Evolutionary conservation across 2,113 vertebrate genomes (phyloP), one percentile per base, ranked within the genome.

Genomic region (Varanus komodoensis): DNA sequence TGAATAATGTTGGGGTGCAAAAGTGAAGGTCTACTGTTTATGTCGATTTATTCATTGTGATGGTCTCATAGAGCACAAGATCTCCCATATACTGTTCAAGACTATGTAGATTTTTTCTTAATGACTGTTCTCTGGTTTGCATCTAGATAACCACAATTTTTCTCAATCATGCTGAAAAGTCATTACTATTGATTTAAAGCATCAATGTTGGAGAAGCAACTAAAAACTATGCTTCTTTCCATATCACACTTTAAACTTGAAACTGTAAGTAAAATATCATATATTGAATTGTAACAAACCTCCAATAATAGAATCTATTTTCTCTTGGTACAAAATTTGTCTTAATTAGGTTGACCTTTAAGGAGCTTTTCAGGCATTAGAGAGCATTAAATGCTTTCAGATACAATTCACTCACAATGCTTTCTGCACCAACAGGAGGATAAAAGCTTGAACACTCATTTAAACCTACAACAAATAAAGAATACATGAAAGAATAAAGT

Each of bases 341-440:
- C 94, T 96, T 97, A 96, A 97, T 97, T 95, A 97, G 97, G 87
- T 84, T 97, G 97, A 96, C 97, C 97, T 97, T 97, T 97, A 94
- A 93, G 96, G 93, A 96, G 95, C 93, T 96, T 97, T 95, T 94
- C 90, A 92, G 89, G 93, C 94, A 93, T 93, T 85, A 90, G 82
- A 95, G 94, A 91, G 93, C 85, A 94, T 94, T 95, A 96, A 96
- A 96, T 94, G 94, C 94, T 94, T 93, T 34, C 73, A n/a, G 61
- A 86, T 68, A 81, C 90, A 89, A 92, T 89, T 95, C 87, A 93
- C 90, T 90, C 91, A 86, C 75, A 34, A 89, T 89, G 73, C 57
- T 91, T 80, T 88, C 94, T 89, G 88, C 88, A 87, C 89, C 92
- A 93, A 82, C 57, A 92, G 1, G 85, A 89, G 57, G 64, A 93